Base-by-base conservation (phyloP, 2,888 invertebrate species). In the Chrysina gloriosa region DNA sequence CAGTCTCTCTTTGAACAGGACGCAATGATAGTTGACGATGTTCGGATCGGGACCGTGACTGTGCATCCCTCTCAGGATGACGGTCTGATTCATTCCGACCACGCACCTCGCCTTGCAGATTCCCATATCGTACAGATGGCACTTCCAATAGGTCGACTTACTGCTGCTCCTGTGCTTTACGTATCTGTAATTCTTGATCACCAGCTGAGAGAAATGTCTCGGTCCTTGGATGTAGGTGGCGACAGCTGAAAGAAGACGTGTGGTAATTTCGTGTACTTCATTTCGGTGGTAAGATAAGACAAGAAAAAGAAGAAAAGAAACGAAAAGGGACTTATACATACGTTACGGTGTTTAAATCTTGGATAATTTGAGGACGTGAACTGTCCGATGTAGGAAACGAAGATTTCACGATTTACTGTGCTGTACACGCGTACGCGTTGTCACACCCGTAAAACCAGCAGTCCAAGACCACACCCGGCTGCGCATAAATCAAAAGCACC, bases 111-210 rank as follows among this genome's bases (percentile, higher is more conserved):
- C 81, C 68, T 79, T 79, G 67, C 83, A 83, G 9, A 68, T 58
- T 3, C 80, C 80, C 16, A 73, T 73, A 65, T 83, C 81, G 67
- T 82, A 83, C 27, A 76, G 66, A 39, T 77, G 75, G 67, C 83
- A 83, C 71, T 82, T 83, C 82, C 82, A 83, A 69, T 83, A 83
- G 0, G 81, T 80, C 4, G 78, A 77, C n/a, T 71, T 75, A 58
- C 77, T 74, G 1, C 76, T 75, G 71, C 81, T 80, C 68, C 80
- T 74, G 63, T 83, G 82, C 70, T 82, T 83, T 29, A 81, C 74
- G 70, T 80, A 82, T 69, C 79, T 77, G 68, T 78, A 79, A 52
- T 79, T 73, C 29, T 79, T 72, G 14, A 82, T 66, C 11, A 80
- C 73, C 23, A 82, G 72, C 27, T 78, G 79, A 0, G 81, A 80